Conservation (phyloP, 2,888 invertebrate genomes). For the Drosophila aldrichi region DNA sequence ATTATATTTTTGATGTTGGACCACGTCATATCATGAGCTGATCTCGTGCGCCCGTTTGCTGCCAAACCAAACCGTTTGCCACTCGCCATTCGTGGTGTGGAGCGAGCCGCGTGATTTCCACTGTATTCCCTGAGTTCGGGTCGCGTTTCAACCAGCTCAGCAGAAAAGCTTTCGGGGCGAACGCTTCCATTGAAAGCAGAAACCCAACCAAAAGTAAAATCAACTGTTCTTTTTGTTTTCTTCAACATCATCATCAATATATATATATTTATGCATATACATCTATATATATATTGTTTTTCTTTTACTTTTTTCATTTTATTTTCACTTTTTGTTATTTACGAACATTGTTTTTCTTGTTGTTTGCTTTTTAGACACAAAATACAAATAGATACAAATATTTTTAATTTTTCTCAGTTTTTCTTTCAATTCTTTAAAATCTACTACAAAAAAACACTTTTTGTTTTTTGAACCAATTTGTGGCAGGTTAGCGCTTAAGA, state of each 20-base stretch:
- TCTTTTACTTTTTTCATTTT: constrained; percentile 44
- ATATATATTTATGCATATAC: background rate
- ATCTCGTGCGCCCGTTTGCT: constrained; percentile 42
- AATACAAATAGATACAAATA: constrained; percentile 67
- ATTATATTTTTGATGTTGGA: constrained; percentile 16
- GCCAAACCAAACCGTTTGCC: constrained; percentile 14
- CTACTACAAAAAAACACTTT: constrained; percentile 67
- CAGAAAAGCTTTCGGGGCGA: constrained; percentile 34
- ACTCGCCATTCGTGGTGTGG: constrained; percentile 41
- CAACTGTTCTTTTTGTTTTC: constrained; percentile 33
- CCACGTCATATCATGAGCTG: constrained; percentile 42
- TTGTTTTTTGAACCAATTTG: constrained; percentile 43
- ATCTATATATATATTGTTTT: constrained; percentile 2
- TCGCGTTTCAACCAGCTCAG: constrained; percentile 61
- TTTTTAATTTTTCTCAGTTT: constrained; percentile 8
- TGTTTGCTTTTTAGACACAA: constrained; percentile 66
- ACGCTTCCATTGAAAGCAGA: constrained; percentile 68
- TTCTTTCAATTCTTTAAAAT: constrained; percentile 48
- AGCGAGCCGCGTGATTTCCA: constrained; percentile 52
- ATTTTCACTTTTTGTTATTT: constrained; percentile 56
- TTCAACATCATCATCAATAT: constrained; percentile 15
- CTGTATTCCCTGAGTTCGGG: constrained; percentile 37
- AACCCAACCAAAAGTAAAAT: constrained; percentile 34
- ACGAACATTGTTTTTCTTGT: constrained; percentile 63
- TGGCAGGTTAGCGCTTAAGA: constrained; percentile 68